Evolutionary conservation across 2,797 vertebrate species (phyloP).

Genomic region (Oreochromis mossambicus): DNA sequence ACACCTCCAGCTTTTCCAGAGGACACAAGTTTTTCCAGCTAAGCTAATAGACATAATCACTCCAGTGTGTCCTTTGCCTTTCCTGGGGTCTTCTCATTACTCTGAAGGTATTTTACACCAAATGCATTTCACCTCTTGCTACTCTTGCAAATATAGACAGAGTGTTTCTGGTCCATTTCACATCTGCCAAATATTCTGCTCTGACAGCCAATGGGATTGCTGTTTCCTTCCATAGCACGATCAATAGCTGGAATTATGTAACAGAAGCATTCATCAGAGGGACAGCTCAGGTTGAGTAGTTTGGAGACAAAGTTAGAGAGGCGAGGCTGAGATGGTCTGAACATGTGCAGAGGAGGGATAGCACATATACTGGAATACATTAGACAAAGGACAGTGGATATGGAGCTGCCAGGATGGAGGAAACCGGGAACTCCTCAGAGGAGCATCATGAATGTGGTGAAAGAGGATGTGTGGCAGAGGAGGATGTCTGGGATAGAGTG

Average conservation of each 20-base stretch:
- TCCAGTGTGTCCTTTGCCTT: neutral
- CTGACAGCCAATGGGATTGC: neutral
- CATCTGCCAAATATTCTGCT: neutral
- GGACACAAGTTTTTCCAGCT: neutral
- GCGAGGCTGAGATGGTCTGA: neutral
- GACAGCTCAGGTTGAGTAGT: neutral
- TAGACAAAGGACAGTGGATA: neutral
- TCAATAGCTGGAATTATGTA: neutral
- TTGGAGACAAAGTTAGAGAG: neutral
- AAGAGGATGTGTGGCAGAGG: neutral
- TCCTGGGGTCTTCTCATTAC: rapidly evolving
- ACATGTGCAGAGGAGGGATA: neutral
- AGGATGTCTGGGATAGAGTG: neutral
- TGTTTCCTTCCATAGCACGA: neutral
- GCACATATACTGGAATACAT: neutral
- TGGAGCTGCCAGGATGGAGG: neutral
- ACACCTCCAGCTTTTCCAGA: neutral
- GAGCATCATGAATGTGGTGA: neutral
- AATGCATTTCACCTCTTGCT: neutral
- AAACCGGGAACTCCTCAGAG: rapidly evolving
- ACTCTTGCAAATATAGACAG: neutral
- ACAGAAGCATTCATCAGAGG: neutral
- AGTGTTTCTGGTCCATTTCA: neutral
- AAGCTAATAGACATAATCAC: neutral
- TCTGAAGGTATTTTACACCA: neutral